phyloP scores from a whole-genome alignment of 2,113 vertebrate genomes.

The Damaliscus lunatus region DNA sequence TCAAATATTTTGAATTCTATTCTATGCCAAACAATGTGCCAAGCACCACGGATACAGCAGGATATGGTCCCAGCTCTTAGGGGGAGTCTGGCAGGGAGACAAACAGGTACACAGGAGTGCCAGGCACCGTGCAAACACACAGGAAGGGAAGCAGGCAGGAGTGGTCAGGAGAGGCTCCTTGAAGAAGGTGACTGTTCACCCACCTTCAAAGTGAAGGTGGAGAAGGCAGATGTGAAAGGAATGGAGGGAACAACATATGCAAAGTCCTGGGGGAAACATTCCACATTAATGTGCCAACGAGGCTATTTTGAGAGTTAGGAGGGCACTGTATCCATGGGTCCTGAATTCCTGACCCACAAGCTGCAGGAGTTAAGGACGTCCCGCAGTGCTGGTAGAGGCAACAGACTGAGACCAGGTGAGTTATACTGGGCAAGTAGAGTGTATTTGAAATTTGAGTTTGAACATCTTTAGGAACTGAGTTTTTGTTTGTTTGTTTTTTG shows the following conservation, averaged over 20 bases:
- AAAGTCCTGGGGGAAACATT: neutral
- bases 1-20: neutral
- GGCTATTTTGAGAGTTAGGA: neutral
- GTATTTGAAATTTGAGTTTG: neutral
- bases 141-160: fast-evolving
- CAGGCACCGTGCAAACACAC: neutral
- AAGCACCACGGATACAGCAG: neutral
- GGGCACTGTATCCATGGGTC: neutral
- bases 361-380: neutral
- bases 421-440: too few relatives aligned
- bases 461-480: neutral
- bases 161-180: neutral
- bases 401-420: neutral
- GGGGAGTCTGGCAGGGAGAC: neutral
- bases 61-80: neutral
- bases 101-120: neutral
- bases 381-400: neutral
- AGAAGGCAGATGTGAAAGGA: neutral
- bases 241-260: neutral
- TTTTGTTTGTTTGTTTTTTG: neutral
- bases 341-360: neutral
- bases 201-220: neutral
- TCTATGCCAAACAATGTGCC: neutral
- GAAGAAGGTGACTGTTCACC: neutral
- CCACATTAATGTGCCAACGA: neutral